These are phyloP conservation scores for Sylvia atricapilla DNA, from an alignment of 2,113 vertebrate species.

Conservation along the genomic window DNA sequence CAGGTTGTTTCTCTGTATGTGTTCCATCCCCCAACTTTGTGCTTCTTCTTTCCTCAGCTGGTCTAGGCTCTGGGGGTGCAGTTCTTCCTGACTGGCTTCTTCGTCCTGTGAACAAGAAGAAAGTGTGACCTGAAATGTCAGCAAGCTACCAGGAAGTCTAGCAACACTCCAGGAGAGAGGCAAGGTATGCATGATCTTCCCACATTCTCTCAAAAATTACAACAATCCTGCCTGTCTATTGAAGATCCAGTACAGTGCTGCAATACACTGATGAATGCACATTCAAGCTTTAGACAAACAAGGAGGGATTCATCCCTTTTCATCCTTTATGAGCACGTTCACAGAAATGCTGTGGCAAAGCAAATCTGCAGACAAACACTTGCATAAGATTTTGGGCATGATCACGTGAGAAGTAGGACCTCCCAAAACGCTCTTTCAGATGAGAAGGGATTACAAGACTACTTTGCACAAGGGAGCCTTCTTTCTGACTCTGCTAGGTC, in stretches of 20 bases:
- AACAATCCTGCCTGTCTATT: neutral
- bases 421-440: neutral
- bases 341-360: neutral
- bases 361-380: neutral
- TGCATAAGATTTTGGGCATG: neutral
- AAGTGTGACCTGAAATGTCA: neutral
- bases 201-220: neutral
- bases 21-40: neutral
- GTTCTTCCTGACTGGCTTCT: constrained; percentile 26
- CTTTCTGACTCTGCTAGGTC: neutral
- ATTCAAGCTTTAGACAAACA: neutral
- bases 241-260: neutral
- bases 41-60: neutral
- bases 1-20: neutral
- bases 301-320: neutral
- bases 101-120: constrained; percentile 42
- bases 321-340: neutral
- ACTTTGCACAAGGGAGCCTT: neutral
- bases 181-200: neutral
- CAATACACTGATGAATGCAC: neutral
- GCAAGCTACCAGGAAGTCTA: neutral
- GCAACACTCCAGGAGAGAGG: neutral
- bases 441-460: neutral
- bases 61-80: neutral
- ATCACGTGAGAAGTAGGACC: neutral